Conservation (phyloP, 2,113 vertebrate species). For the Gymnobelideus leadbeateri region DNA sequence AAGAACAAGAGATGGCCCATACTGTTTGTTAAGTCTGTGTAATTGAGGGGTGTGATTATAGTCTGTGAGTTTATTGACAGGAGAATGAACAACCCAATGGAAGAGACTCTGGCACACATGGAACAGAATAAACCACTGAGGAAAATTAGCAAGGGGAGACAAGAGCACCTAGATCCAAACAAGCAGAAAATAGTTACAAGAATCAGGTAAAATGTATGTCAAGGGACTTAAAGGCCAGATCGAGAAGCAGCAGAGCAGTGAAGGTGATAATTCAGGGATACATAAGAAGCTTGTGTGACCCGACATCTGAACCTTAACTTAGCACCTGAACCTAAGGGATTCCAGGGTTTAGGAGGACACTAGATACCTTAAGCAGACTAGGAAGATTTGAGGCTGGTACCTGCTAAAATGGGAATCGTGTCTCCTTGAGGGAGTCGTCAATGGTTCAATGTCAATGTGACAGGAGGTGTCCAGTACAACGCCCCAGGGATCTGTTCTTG, state of each 20-base stretch:
- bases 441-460: not conserved
- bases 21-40: slow-evolving; percentile 69
- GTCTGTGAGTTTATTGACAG: slow-evolving; percentile 67
- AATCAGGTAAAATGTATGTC: not conserved
- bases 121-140: slow-evolving; percentile 37
- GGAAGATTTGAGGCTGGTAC: not conserved
- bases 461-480: not conserved
- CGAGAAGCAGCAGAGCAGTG: not conserved
- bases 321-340: not conserved
- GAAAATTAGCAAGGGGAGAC: not conserved
- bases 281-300: not conserved
- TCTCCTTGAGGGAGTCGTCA: not conserved
- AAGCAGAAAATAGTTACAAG: not conserved
- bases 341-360: not conserved
- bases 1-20: slow-evolving; percentile 68
- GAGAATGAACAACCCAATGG: slow-evolving; percentile 48
- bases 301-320: not conserved
- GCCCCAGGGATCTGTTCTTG: not conserved
- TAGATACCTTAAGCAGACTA: not conserved
- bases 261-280: not conserved
- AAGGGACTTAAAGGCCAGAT: not conserved
- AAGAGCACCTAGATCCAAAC: not conserved
- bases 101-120: slow-evolving; percentile 1
- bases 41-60: slow-evolving; percentile 71
- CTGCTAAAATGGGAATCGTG: slow-evolving; percentile 9